Percentiles rank a stretch among this genome's conserved stretches.
phyloP scores from a whole-genome alignment of 2,888 invertebrate species.

The Palloptera scutellata region DNA sequence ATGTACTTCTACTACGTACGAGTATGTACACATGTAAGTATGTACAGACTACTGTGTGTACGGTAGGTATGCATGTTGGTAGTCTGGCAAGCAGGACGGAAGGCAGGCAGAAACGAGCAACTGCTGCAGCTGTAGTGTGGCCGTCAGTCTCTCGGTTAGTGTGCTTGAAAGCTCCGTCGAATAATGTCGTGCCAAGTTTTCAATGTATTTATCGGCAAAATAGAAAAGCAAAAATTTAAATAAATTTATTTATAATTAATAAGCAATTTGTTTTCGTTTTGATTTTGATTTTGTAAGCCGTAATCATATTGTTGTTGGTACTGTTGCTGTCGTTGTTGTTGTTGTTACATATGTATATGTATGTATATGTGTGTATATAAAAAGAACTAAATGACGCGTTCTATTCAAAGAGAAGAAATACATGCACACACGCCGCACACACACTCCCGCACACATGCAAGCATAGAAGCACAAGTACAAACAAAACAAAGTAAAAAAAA shows the following conservation, averaged over 20 bases:
- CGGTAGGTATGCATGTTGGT: no score
- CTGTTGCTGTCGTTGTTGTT: conserved; percentile 14
- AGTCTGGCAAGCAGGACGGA: no score
- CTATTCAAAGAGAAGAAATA: conserved; percentile 23
- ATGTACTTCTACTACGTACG: not conserved
- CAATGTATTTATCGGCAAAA: conserved; percentile 16
- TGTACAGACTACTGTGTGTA: no score
- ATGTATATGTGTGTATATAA: no score
- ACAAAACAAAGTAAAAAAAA: conserved; percentile 8
- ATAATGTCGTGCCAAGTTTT: conserved; percentile 38
- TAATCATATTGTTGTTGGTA: not conserved
- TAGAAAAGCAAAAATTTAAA: conserved; percentile 21
- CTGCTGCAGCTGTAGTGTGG: no score
- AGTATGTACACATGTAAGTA: not conserved
- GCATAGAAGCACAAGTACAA: not conserved
- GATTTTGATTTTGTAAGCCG: not conserved
- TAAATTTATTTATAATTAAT: conserved; percentile 10
- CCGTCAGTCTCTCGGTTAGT: conserved; percentile 26
- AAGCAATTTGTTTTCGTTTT: conserved; percentile 9
- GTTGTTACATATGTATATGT: conserved; percentile 30
- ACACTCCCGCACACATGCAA: no score
- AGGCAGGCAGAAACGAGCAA: no score
- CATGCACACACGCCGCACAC: conserved; percentile 26
- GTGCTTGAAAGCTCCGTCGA: conserved; percentile 40
- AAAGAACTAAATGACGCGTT: conserved; percentile 14